These are phyloP conservation scores for Lepidothrix coronata DNA, from an alignment of 2,113 vertebrate species.

Conservation along the genomic window DNA sequence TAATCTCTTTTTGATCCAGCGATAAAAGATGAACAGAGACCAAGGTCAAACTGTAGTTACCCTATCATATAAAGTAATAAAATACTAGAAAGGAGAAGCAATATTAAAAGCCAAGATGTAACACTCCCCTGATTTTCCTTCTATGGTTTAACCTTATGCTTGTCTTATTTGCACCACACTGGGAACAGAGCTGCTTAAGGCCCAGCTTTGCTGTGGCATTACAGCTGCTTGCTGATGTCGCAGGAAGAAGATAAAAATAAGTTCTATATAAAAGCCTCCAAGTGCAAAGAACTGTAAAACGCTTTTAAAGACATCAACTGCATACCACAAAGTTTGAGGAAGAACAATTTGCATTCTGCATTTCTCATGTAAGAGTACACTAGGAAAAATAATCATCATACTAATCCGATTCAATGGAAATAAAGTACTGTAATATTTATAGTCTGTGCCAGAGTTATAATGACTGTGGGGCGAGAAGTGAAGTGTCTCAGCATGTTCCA, in stretches of 20 bases:
- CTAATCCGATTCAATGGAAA: slow-evolving; percentile 77
- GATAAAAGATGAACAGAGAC: background rate
- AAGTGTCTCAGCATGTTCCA: slow-evolving; percentile 84
- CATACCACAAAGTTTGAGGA: background rate
- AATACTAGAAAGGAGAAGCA: background rate
- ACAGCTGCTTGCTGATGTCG: slow-evolving; percentile 25
- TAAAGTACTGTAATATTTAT: slow-evolving; percentile 82
- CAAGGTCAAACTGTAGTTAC: background rate
- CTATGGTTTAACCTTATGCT: background rate
- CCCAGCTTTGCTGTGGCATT: background rate
- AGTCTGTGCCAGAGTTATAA: slow-evolving; percentile 77
- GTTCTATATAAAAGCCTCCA: background rate
- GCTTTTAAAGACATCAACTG: slow-evolving; percentile 2
- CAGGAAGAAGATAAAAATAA: slow-evolving; percentile 38
- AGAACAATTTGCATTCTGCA: slow-evolving; percentile 27
- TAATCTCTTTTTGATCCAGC: background rate
- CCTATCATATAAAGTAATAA: background rate
- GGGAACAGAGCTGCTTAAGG: slow-evolving; percentile 11
- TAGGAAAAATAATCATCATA: slow-evolving; percentile 69
- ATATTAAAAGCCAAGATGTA: background rate
- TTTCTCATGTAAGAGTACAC: slow-evolving; percentile 59
- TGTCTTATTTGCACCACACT: slow-evolving; percentile 7
- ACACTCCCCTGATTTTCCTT: background rate
- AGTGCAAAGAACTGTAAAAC: slow-evolving; percentile 6
- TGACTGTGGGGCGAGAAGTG: slow-evolving; percentile 79